phyloP scores from a whole-genome alignment of 1,140 invertebrate species.

The Temnothorax nylanderi region DNA sequence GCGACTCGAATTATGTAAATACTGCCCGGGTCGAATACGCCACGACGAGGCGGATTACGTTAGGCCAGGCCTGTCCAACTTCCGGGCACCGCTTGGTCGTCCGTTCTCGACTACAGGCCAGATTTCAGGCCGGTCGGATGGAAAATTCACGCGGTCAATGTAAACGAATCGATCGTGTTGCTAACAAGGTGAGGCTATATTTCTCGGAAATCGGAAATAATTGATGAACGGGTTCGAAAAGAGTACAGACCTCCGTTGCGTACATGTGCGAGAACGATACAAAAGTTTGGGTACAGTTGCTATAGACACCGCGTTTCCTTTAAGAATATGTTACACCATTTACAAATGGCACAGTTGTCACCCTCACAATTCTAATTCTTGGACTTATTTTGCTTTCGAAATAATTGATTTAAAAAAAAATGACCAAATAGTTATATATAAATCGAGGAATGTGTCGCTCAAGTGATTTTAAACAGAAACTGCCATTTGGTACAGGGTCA shows the following conservation, averaged over 20 bases:
- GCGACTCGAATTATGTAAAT: constrained; percentile 67
- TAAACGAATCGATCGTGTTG: constrained; percentile 11
- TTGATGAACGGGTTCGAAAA: neutral
- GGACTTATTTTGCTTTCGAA: neutral
- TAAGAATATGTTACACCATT: neutral
- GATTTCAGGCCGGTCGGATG: neutral
- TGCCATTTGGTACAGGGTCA: neutral
- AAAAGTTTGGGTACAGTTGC: neutral
- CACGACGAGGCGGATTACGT: constrained; percentile 35
- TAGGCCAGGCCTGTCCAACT: constrained; percentile 50
- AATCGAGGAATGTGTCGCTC: neutral
- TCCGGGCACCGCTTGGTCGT: neutral
- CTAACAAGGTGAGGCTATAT: neutral
- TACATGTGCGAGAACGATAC: neutral
- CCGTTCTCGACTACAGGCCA: neutral
- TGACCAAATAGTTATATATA: neutral
- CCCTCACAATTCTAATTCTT: neutral
- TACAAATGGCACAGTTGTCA: neutral
- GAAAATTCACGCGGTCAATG: constrained; percentile 3
- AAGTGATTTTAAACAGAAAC: neutral
- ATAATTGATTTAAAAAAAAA: neutral
- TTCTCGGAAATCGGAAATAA: neutral
- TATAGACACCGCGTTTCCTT: neutral
- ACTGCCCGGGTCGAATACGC: constrained; percentile 49
- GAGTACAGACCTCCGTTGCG: neutral